Conservation (phyloP, 2,888 invertebrate species). For the Apomyelois bistriatella region DNA sequence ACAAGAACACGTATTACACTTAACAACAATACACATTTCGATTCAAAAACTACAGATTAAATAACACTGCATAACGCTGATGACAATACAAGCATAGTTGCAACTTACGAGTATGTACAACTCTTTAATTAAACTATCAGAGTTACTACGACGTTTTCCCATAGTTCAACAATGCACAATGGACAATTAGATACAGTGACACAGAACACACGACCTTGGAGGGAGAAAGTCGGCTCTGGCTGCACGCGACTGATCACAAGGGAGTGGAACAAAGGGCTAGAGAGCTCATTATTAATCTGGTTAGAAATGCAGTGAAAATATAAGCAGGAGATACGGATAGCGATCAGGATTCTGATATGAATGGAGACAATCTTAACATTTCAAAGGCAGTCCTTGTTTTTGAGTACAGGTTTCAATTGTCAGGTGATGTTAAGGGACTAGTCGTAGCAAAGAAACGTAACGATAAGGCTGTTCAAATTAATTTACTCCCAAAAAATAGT, state of each 20-base stretch:
- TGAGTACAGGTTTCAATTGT: no score
- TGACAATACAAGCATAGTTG: not conserved
- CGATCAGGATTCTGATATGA: not conserved
- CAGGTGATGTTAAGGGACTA: no score
- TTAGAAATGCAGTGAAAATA: slow-evolving; percentile 4
- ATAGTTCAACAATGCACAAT: slow-evolving; percentile 32
- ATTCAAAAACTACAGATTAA: not conserved
- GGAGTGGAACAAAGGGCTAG: not conserved
- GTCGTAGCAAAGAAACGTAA: no score
- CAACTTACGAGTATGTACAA: not conserved
- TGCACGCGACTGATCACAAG: slow-evolving; percentile 3
- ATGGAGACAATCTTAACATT: not conserved
- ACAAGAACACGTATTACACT: no score
- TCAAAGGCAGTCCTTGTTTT: no score
- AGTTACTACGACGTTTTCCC: slow-evolving; percentile 20
- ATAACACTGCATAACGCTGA: not conserved
- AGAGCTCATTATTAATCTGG: slow-evolving; percentile 2
- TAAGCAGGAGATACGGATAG: not conserved
- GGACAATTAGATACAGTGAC: slow-evolving; percentile 29
- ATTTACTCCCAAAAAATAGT: no score
- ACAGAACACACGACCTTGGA: slow-evolving; percentile 34
- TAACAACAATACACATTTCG: no score
- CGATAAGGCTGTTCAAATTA: no score
- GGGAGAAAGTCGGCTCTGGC: slow-evolving; percentile 32
- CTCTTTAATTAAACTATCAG: not conserved